phyloP scores from a whole-genome alignment of 35 echinoderm and acorn worm species.

The Nesometra sesokonis region DNA sequence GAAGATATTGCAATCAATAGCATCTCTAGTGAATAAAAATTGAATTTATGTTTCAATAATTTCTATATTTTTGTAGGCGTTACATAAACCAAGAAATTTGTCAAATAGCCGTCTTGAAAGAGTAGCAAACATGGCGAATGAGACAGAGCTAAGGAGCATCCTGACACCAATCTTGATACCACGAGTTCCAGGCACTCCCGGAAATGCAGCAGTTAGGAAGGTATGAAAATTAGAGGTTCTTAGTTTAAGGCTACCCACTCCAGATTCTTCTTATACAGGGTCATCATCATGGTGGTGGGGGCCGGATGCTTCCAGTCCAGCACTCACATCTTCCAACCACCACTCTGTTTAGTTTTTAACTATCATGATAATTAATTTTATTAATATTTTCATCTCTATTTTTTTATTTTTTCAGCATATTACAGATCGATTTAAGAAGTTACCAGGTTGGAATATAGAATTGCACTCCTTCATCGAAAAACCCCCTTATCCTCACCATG shows the following conservation, averaged over 20 bases:
- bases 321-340: no score
- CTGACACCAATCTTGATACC: constrained; percentile 16
- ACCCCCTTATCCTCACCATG: constrained; percentile 29
- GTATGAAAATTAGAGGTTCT: constrained; percentile 18
- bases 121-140: not conserved
- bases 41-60: no score
- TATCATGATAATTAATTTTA: not conserved
- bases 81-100: not conserved
- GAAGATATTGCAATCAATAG: no score
- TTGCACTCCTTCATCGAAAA: constrained; percentile 30
- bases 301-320: no score
- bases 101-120: not conserved
- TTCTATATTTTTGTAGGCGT: not conserved
- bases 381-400: not conserved
- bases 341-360: not conserved
- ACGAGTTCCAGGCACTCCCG: constrained; percentile 35
- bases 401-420: constrained; percentile 49
- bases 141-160: not conserved
- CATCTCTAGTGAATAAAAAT: no score
- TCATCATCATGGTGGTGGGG: no score
- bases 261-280: no score
- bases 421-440: constrained; percentile 16
- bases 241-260: no score
- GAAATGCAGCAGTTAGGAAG: constrained; percentile 21
- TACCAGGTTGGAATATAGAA: constrained; percentile 60